Conservation (phyloP, 2,797 vertebrate genomes). For the Helarctos malayanus region DNA sequence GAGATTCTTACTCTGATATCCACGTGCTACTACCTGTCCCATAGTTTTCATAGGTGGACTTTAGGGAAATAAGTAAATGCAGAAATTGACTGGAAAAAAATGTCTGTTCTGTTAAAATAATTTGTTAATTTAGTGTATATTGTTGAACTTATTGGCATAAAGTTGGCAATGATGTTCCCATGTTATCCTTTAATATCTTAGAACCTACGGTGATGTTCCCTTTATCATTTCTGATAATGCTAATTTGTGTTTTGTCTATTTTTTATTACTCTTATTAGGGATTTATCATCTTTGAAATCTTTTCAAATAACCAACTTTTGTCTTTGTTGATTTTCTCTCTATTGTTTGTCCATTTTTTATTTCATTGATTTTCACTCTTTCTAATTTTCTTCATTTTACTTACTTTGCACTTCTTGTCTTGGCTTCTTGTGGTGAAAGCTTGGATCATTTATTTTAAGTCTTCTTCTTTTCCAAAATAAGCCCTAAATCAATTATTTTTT, state of each 20-base stretch:
- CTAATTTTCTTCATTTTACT: neutral
- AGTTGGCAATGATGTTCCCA: neutral
- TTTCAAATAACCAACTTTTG: neutral
- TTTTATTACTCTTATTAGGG: neutral
- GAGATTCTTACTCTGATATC: neutral
- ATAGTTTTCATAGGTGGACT: neutral
- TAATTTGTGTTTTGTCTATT: neutral
- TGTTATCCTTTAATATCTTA: neutral
- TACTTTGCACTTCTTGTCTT: neutral
- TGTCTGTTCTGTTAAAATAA: neutral
- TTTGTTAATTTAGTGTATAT: neutral
- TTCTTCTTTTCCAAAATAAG: conserved; percentile 8
- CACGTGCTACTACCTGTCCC: neutral
- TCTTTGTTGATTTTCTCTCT: neutral
- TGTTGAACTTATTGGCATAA: neutral
- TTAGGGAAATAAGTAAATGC: neutral
- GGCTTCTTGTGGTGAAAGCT: neutral
- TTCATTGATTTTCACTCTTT: neutral
- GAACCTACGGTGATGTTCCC: neutral
- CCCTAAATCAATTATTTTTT: neutral
- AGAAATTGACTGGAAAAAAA: neutral
- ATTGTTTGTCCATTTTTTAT: neutral
- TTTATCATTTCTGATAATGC: neutral
- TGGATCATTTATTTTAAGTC: neutral
- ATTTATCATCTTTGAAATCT: neutral